Percentiles rank a stretch among this genome's conserved stretches.
phyloP scores from a whole-genome alignment of 1,140 invertebrate genomes.

The Brachionus paranguensis region DNA sequence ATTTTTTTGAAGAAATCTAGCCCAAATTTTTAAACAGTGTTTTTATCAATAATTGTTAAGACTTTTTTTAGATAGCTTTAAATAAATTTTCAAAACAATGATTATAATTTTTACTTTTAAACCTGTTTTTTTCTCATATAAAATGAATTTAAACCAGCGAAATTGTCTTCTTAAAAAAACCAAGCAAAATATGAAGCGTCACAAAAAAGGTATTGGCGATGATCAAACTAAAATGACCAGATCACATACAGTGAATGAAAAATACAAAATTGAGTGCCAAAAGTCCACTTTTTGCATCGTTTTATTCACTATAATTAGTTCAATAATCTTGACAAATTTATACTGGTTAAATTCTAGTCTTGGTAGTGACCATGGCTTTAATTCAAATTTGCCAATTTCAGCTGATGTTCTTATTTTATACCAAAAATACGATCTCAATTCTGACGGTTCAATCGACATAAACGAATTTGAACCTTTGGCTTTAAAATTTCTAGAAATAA shows the following conservation, averaged over 20 bases:
- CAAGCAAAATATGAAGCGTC: not conserved
- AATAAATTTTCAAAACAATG: not conserved
- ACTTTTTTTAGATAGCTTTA: too few species aligned
- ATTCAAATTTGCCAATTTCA: not conserved
- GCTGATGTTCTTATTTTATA: not conserved
- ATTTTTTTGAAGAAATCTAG: too few species aligned
- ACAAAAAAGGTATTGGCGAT: constrained; percentile 14
- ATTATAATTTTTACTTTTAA: not conserved
- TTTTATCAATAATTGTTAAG: too few species aligned
- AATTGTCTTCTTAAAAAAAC: not conserved
- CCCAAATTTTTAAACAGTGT: too few species aligned
- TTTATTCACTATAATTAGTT: not conserved
- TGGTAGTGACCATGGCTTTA: not conserved
- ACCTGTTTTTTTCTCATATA: not conserved
- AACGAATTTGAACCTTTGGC: constrained; percentile 25
- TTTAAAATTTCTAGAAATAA: not conserved
- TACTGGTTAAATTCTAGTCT: not conserved
- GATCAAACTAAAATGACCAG: not conserved
- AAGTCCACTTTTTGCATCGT: not conserved
- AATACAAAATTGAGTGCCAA: not conserved
- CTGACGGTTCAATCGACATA: constrained; percentile 3
- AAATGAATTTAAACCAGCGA: not conserved
- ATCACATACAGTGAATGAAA: not conserved
- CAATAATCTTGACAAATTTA: not conserved
- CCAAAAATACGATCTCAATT: constrained; percentile 32